These are phyloP conservation scores for Drosophila eugracilis DNA, from an alignment of 1,140 invertebrate species.

Conservation along the genomic window DNA sequence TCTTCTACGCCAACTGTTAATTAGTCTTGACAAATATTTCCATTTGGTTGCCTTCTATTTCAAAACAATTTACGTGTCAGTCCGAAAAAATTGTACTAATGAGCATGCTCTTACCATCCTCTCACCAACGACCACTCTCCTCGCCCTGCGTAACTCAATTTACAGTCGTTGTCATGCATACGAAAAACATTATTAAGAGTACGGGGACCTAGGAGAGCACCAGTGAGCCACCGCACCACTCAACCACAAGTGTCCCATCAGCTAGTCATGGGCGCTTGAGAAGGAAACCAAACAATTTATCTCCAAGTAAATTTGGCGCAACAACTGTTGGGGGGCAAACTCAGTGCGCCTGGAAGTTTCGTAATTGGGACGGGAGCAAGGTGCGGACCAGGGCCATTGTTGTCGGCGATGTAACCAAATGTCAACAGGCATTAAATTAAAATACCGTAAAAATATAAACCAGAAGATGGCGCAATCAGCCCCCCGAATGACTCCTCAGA, in stretches of 20 bases:
- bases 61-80: constrained; percentile 37
- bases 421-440: constrained; percentile 76
- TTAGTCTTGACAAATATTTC: constrained; percentile 38
- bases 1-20: constrained; percentile 9
- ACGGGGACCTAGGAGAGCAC: background rate
- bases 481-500: constrained; percentile 50
- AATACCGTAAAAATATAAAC: constrained; percentile 63
- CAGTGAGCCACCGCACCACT: constrained; percentile 11
- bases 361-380: constrained; percentile 35
- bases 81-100: constrained; percentile 46
- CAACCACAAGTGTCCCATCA: constrained; percentile 47
- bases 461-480: constrained; percentile 53
- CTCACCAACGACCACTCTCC: background rate
- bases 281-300: constrained; percentile 61
- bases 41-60: constrained; percentile 9
- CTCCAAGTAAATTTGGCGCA: constrained; percentile 57
- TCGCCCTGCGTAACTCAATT: constrained; percentile 42
- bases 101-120: constrained; percentile 24
- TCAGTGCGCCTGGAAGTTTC: constrained; percentile 36
- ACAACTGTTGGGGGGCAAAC: constrained; percentile 41
- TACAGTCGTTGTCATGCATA: constrained; percentile 59
- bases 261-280: constrained; percentile 24
- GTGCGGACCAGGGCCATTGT: constrained; percentile 35
- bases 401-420: constrained; percentile 63
- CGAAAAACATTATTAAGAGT: constrained; percentile 55